These are phyloP conservation scores for Brachionichthys hirsutus DNA, from an alignment of 2,113 vertebrate genomes.

Conservation along the genomic window DNA sequence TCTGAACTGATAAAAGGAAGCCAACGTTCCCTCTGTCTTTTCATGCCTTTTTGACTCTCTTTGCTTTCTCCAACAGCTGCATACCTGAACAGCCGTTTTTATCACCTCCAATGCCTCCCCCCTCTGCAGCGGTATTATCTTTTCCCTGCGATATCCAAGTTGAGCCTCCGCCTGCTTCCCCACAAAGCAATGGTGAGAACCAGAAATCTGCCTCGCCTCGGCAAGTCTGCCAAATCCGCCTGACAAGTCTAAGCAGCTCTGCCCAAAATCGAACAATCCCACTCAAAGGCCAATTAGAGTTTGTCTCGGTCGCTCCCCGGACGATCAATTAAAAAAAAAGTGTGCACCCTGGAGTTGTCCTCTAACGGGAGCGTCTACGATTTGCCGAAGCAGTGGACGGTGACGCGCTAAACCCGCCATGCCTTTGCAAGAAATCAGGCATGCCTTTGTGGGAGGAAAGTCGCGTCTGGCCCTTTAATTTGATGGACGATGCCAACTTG, in stretches of 20 bases:
- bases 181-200: constrained; percentile 35
- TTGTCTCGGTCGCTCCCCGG: constrained; percentile 12
- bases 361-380: neutral
- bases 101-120: constrained; percentile 1
- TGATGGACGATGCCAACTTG: constrained; percentile 7
- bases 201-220: constrained; percentile 28
- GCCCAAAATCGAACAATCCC: constrained; percentile 30
- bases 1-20: constrained; percentile 9
- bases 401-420: neutral
- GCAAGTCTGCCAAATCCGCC: constrained; percentile 48
- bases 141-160: constrained; percentile 33
- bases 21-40: neutral
- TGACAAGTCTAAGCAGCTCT: constrained; percentile 30
- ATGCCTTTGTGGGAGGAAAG: constrained; percentile 3
- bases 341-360: constrained; percentile 7
- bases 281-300: constrained; percentile 49
- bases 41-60: constrained; percentile 10
- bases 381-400: too few species aligned
- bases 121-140: constrained; percentile 20
- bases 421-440: constrained; percentile 14
- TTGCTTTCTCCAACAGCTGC: constrained; percentile 4
- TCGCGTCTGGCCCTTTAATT: constrained; percentile 12
- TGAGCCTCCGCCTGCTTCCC: constrained; percentile 30
- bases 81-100: constrained; percentile 15
- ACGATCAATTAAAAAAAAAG: constrained; percentile 34